Conservation (phyloP, 1,140 invertebrate species). For the Neuroterus valhalla region DNA sequence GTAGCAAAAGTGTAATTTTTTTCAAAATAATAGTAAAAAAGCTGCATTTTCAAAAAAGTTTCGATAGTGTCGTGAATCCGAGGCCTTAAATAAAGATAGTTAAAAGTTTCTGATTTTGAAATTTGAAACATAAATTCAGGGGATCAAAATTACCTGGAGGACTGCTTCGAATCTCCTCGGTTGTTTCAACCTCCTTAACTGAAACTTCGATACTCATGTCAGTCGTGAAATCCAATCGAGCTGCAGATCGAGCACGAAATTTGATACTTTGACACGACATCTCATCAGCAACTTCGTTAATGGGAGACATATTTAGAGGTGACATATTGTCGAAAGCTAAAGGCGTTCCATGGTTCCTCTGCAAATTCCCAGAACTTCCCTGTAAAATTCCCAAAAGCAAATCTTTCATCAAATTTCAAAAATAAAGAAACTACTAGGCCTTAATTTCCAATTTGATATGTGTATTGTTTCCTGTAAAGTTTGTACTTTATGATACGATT, state of each 20-base stretch:
- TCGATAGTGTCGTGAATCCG: no score
- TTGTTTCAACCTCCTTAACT: constrained; percentile 43
- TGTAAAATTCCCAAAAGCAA: constrained; percentile 34
- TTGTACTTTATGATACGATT: no score
- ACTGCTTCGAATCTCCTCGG: constrained; percentile 20
- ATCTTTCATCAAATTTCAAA: not conserved
- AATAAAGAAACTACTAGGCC: no score
- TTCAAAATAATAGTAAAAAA: no score
- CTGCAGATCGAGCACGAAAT: constrained; percentile 53
- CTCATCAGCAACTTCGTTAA: constrained; percentile 49
- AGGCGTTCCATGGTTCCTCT: constrained; percentile 54
- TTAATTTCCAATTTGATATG: no score
- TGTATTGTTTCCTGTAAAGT: no score
- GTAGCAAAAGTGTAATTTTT: no score
- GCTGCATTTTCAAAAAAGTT: no score
- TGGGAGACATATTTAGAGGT: constrained; percentile 65
- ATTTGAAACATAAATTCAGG: constrained; percentile 38
- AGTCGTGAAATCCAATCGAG: constrained; percentile 61
- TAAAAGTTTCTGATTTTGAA: no score
- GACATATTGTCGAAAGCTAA: constrained; percentile 53
- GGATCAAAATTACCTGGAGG: constrained; percentile 30
- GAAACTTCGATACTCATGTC: constrained; percentile 63
- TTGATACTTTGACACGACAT: constrained; percentile 62
- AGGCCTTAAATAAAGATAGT: no score
- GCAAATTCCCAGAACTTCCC: constrained; percentile 42